A percentile compares a stretch with the other conserved stretches of the same genome.
Evolutionary conservation across 2,797 vertebrate genomes (phyloP).

Genomic region (Xyrichtys novacula): DNA sequence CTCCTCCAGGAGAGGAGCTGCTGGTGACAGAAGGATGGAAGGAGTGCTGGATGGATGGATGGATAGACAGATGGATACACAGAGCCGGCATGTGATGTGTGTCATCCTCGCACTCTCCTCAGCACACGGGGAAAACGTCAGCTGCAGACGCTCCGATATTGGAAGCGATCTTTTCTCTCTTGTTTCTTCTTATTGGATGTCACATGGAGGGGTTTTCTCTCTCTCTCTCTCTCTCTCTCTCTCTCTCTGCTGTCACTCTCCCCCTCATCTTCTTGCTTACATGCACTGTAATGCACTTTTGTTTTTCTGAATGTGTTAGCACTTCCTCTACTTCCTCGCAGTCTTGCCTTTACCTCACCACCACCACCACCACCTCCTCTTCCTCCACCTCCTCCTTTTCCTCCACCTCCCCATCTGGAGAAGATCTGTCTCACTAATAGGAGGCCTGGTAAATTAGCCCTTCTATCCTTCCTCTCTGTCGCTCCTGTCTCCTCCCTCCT

Average conservation of each 20-base stretch:
- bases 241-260: slow-evolving; percentile 31
- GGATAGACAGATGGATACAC: slow-evolving; percentile 68
- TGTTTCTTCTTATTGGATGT: slow-evolving; percentile 62
- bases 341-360: slow-evolving; percentile 25
- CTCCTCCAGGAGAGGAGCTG: slow-evolving; percentile 25
- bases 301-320: slow-evolving; percentile 62
- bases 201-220: slow-evolving; percentile 50
- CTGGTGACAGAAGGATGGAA: slow-evolving; percentile 71
- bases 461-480: slow-evolving; percentile 49
- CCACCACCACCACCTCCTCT: slow-evolving; percentile 12
- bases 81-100: slow-evolving; percentile 61
- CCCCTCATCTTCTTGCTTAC: slow-evolving; percentile 63
- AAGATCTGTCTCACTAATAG: slow-evolving; percentile 69
- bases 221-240: slow-evolving; percentile 32
- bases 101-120: slow-evolving; percentile 54
- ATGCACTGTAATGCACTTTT: slow-evolving; percentile 65
- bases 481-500: slow-evolving; percentile 39
- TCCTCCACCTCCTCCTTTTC: slow-evolving; percentile 8
- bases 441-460: slow-evolving; percentile 66
- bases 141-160: slow-evolving; percentile 57
- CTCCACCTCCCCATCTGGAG: slow-evolving; percentile 62
- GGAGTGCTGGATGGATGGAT: slow-evolving; percentile 66
- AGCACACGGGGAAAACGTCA: slow-evolving; percentile 59
- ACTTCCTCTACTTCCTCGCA: slow-evolving; percentile 51
- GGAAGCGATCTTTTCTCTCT: slow-evolving; percentile 44